phyloP scores from a whole-genome alignment of 1,140 invertebrate species.

The Plutomurus gul region DNA sequence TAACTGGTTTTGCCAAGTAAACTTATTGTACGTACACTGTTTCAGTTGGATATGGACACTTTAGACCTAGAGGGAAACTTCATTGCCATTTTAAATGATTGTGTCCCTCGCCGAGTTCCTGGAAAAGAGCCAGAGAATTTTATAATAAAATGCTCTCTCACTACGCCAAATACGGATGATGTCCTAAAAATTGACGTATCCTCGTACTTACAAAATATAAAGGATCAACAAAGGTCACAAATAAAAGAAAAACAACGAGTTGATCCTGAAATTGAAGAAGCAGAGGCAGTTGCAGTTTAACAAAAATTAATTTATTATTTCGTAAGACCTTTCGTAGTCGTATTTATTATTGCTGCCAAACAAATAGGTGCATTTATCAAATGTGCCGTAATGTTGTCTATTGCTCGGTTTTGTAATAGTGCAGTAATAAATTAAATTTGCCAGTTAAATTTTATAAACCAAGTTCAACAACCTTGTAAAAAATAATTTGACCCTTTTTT shows the following conservation, averaged over 20 bases:
- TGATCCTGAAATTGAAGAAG: not conserved
- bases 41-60: conserved; percentile 72
- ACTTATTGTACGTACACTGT: conserved; percentile 50
- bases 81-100: conserved; percentile 65
- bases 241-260: not conserved
- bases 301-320: no score
- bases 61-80: conserved; percentile 75
- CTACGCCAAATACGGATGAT: conserved; percentile 66
- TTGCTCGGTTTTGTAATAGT: no score
- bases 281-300: not conserved
- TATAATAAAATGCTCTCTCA: conserved; percentile 65
- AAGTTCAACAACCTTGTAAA: no score
- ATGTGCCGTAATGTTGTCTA: no score
- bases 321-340: no score
- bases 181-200: conserved; percentile 69
- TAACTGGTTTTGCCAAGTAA: not conserved
- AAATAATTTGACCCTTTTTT: no score
- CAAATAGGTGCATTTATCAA: no score
- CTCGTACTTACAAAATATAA: conserved; percentile 56
- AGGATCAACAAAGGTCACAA: no score
- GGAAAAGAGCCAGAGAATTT: conserved; percentile 64
- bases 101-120: conserved; percentile 66
- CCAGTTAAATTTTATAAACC: no score
- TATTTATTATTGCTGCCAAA: no score
- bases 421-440: no score